phyloP scores from a whole-genome alignment of 2,888 invertebrate species.

The Drosophila neutralis region DNA sequence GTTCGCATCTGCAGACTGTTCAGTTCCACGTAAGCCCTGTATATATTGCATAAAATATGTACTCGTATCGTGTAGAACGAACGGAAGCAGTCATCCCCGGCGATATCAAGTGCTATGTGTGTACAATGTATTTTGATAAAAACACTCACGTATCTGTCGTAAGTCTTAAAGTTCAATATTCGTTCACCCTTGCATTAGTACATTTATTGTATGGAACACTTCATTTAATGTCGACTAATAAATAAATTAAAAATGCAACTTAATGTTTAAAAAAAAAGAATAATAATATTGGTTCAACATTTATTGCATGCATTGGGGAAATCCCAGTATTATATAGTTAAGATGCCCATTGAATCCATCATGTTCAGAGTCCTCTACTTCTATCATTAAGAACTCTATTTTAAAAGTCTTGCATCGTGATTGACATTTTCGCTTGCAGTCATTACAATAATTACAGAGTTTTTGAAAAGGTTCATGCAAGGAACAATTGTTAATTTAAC shows the following conservation, averaged over 20 bases:
- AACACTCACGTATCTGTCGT: neutral
- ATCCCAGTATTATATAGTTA: no score
- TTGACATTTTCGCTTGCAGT: neutral
- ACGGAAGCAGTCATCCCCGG: no score
- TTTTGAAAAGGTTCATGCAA: neutral
- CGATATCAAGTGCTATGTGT: neutral
- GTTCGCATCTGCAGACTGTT: constrained; percentile 1
- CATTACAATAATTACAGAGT: neutral
- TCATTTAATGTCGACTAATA: neutral
- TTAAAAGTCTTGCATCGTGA: neutral
- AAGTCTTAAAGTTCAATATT: neutral
- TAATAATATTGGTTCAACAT: no score
- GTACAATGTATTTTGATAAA: neutral
- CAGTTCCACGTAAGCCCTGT: neutral
- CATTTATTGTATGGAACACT: neutral
- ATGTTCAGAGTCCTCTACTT: neutral
- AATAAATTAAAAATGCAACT: neutral
- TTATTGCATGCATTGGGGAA: no score
- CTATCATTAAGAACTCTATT: neutral
- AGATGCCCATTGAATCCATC: neutral
- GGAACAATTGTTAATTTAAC: neutral
- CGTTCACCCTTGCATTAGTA: neutral
- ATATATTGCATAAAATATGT: neutral
- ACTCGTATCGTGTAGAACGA: neutral
- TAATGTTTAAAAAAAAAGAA: neutral